Evolutionary conservation across 2,797 vertebrate species (phyloP).

Genomic region (Macroramphosus scolopax): DNA sequence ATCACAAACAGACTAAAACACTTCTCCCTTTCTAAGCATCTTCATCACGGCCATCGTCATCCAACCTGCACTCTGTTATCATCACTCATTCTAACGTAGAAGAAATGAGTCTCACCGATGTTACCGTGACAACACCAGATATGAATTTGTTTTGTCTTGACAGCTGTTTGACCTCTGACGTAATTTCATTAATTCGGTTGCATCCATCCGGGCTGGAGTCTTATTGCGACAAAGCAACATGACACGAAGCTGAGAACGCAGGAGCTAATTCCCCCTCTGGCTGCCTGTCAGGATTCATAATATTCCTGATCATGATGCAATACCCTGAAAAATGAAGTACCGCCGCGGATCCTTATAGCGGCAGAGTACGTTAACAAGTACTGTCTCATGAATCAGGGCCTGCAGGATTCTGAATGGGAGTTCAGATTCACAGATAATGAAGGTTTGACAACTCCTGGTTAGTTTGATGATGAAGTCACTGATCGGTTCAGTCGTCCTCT

Average conservation of each 20-base stretch:
- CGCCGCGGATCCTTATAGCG: slow-evolving; percentile 40
- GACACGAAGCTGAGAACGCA: slow-evolving; percentile 23
- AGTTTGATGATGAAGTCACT: no score
- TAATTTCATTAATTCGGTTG: slow-evolving; percentile 1
- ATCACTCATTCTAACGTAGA: no score
- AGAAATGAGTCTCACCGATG: no score
- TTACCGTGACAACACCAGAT: neutral
- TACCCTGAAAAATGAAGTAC: slow-evolving; percentile 43
- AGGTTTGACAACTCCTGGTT: slow-evolving; percentile 4
- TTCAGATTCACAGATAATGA: slow-evolving; percentile 15
- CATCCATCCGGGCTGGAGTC: slow-evolving; percentile 3
- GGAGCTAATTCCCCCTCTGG: slow-evolving; percentile 39
- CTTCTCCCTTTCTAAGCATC: no score
- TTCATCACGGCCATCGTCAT: no score
- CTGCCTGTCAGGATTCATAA: slow-evolving; percentile 48
- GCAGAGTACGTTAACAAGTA: slow-evolving; percentile 33
- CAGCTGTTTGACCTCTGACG: slow-evolving; percentile 5
- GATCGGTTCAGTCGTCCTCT: no score
- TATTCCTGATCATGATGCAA: slow-evolving; percentile 59
- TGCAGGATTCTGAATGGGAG: slow-evolving; percentile 24
- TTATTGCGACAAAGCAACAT: slow-evolving; percentile 15
- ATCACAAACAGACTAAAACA: no score
- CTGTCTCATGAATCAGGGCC: slow-evolving; percentile 30
- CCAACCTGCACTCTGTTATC: no score
- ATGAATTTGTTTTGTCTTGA: slow-evolving; percentile 3